These are phyloP conservation scores for Philaethria dido DNA, from an alignment of 2,888 invertebrate genomes.

Conservation along the genomic window DNA sequence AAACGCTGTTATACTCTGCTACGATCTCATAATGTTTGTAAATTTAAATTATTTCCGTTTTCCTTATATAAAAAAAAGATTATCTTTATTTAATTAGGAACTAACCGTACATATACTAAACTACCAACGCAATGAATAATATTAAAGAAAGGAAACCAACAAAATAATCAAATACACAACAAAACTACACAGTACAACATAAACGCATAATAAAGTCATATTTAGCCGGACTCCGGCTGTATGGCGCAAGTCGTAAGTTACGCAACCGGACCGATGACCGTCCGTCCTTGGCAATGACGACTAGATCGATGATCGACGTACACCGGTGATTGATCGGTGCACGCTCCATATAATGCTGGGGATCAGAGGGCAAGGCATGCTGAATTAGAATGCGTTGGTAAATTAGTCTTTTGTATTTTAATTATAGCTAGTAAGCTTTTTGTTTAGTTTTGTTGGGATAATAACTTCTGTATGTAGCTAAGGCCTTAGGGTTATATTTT, in stretches of 20 bases:
- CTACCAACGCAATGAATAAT: no score
- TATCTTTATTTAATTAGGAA: no score
- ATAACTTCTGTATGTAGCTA: background rate
- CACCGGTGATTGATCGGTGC: conserved; percentile 37
- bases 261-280: conserved; percentile 39
- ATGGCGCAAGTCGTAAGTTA: conserved; percentile 27
- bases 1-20: no score
- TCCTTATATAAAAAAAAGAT: no score
- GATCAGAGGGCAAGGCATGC: conserved; percentile 13
- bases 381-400: conserved; percentile 11
- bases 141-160: background rate
- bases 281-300: conserved; percentile 41
- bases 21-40: no score
- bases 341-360: conserved; percentile 21
- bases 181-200: background rate
- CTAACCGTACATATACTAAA: no score
- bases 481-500: no score
- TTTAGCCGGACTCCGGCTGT: conserved; percentile 5
- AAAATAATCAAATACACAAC: background rate
- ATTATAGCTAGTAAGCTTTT: background rate
- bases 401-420: conserved; percentile 13
- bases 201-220: conserved; percentile 17
- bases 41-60: no score
- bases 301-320: conserved; percentile 29
- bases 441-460: background rate